Base-by-base conservation (phyloP, 2,113 vertebrate genomes). In the Phylloscopus trochiloides region DNA sequence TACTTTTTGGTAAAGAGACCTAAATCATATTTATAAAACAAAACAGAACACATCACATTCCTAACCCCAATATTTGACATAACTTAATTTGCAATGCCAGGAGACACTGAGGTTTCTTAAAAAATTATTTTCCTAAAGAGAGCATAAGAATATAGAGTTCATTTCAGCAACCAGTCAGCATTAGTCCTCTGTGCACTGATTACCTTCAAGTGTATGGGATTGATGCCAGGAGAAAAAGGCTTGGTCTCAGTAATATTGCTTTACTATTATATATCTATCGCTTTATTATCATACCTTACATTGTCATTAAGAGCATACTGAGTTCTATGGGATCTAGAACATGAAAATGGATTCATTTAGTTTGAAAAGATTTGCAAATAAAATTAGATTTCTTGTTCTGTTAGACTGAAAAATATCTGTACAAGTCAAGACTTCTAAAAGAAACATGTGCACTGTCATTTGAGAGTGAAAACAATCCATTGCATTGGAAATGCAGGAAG, bases 31-130 rank as follows among this genome's bases (percentile, higher is more conserved):
- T 73, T 29, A 29, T 31, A 34, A 28, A 61, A 20, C 9, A 36
- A n/a, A 59, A 6, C 2, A 55, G 51, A 71, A 26, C 9, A 29
- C 7, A 42, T 2, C 14, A 52, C 0, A 2, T 70, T 65, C 17
- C 6, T 52, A 70, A 68, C 4, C 29, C 42, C 11, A 83, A 2
- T 6, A 48, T 34, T 91, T 73, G 18, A 21, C 20, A 34, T 13
- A 61, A 50, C 3, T 42, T n/a, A 10, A 59, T 91, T 70, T 75
- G 9, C 26, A 58, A 6, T 36, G 32, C 4, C 8, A 74, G 13
- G 17, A 66, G 20, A 61, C 24, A 43, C 2, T 21, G 24, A 36
- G 3, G 0, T 2, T 51, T 38, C 25, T 58, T 58, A 7, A 9
- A 48, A 48, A 26, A 32, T 14, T 59, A 34, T 54, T 88, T 83